phyloP scores from a whole-genome alignment of 2,797 vertebrate genomes.

The Oceanodroma leucorhoa region DNA sequence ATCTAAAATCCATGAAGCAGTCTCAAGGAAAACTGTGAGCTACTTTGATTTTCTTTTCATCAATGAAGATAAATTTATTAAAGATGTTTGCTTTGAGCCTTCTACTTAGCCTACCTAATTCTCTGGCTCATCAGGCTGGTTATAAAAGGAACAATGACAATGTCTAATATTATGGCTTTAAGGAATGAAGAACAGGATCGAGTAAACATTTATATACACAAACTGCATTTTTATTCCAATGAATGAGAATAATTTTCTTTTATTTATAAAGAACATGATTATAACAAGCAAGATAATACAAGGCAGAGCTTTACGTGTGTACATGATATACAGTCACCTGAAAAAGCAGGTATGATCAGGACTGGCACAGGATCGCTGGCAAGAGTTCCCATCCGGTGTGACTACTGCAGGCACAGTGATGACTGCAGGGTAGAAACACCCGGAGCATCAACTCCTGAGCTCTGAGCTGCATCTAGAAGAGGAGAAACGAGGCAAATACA shows the following conservation, averaged over 20 bases:
- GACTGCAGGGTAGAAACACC: background rate
- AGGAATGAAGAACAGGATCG: background rate
- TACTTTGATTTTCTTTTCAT: background rate
- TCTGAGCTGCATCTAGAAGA: background rate
- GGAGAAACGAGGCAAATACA: background rate
- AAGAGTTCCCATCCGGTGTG: background rate
- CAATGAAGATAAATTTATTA: background rate
- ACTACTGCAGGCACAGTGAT: background rate
- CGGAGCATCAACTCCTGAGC: background rate
- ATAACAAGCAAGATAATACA: background rate
- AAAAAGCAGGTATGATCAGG: background rate
- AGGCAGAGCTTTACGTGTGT: background rate
- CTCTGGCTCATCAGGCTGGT: background rate
- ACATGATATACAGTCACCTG: background rate
- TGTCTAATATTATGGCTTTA: background rate
- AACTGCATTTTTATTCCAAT: background rate
- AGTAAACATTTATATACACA: background rate
- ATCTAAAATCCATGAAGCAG: background rate
- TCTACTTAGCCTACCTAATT: background rate
- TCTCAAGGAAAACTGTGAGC: background rate
- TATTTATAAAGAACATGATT: background rate
- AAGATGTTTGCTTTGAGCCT: background rate
- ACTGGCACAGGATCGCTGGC: background rate
- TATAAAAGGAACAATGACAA: background rate
- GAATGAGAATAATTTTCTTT: background rate